These are phyloP conservation scores for Lissonota sp. DNA, from an alignment of 2,888 invertebrate species.

Conservation along the genomic window DNA sequence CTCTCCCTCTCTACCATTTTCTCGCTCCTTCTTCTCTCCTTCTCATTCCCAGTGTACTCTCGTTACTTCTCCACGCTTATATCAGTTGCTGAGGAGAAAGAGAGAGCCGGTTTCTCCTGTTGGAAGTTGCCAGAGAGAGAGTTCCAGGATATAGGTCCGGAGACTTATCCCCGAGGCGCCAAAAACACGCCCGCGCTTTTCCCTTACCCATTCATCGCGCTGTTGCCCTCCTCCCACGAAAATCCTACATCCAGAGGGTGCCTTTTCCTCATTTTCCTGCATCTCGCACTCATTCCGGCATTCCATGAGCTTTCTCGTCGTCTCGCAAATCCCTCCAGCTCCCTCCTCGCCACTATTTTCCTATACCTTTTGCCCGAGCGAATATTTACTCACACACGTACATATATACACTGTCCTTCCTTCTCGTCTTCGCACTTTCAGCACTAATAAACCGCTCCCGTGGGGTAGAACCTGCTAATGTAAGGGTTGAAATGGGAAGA, in stretches of 20 bases:
- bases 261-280: conserved; percentile 48
- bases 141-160: conserved; percentile 49
- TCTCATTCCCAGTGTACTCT: conserved; percentile 16
- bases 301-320: conserved; percentile 46
- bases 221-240: conserved; percentile 1
- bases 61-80: conserved; percentile 59
- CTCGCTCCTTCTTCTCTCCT: conserved; percentile 1
- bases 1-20: conserved; percentile 7
- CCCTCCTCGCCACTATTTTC: conserved; percentile 25
- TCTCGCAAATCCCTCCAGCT: conserved; percentile 14
- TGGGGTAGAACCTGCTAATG: not conserved
- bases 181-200: conserved; percentile 50
- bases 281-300: conserved; percentile 56
- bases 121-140: conserved; percentile 40
- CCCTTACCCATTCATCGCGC: conserved; percentile 19
- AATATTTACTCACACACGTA: conserved; percentile 75
- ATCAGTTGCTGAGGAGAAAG: conserved; percentile 48
- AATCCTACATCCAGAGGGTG: not conserved
- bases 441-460: conserved; percentile 77
- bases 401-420: no score
- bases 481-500: conserved; percentile 5
- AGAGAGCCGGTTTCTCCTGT: conserved; percentile 48
- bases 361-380: conserved; percentile 59
- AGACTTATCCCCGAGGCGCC: conserved; percentile 61
- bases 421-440: conserved; percentile 72